These are phyloP conservation scores for Recurvirostra avosetta DNA, from an alignment of 2,113 vertebrate species.

Conservation along the genomic window DNA sequence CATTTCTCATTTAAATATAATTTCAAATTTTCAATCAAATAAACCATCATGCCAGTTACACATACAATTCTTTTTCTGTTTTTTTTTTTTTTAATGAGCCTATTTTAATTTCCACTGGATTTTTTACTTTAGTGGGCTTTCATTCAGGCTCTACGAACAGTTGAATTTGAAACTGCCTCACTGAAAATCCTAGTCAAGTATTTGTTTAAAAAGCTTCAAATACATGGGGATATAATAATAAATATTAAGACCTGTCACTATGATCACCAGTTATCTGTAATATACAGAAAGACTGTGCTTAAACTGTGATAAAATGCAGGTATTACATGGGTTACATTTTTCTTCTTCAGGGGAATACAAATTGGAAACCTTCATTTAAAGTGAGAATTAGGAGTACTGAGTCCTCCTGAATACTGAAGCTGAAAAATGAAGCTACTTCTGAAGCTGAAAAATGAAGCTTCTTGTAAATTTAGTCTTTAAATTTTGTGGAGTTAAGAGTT, in stretches of 20 bases:
- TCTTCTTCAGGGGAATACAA: background rate
- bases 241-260: background rate
- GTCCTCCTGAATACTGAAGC: background rate
- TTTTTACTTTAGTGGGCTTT: background rate
- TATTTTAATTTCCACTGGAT: background rate
- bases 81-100: rapidly evolving
- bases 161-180: background rate
- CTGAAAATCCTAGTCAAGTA: background rate
- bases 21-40: background rate
- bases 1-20: background rate
- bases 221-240: background rate
- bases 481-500: background rate
- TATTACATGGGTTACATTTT: background rate
- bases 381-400: background rate
- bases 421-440: background rate
- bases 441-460: background rate
- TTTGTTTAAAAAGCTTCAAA: background rate
- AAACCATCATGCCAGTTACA: background rate
- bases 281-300: background rate
- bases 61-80: background rate
- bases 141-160: background rate
- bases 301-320: background rate
- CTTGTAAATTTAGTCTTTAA: background rate
- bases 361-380: background rate
- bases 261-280: background rate